These are phyloP conservation scores for Bagarius yarrelli DNA, from an alignment of 2,113 vertebrate genomes.

Conservation along the genomic window DNA sequence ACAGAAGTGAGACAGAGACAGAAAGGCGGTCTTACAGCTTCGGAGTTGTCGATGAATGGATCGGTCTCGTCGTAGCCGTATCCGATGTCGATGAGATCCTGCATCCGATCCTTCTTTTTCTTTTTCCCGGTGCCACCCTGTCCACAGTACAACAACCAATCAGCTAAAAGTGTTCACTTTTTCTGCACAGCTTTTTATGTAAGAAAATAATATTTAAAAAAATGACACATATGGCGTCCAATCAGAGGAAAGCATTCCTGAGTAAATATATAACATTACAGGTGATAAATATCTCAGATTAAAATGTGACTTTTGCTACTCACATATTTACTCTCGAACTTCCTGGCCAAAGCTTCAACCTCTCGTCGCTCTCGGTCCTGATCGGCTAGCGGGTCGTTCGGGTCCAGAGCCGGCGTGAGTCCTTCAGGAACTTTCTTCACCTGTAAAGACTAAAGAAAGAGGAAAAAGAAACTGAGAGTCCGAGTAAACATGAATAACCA, in stretches of 20 bases:
- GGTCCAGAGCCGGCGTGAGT: conserved; percentile 68
- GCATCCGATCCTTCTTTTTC: conserved; percentile 91
- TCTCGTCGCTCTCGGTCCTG: conserved; percentile 84
- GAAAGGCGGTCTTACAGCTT: conserved; percentile 83
- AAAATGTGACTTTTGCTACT: conserved; percentile 58
- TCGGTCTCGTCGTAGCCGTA: conserved; percentile 96
- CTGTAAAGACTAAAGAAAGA: conserved; percentile 36
- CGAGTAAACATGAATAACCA: background rate
- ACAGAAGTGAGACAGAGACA: background rate
- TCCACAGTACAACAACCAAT: background rate
- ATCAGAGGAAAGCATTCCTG: background rate
- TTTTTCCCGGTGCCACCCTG: conserved; percentile 81
- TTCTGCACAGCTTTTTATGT: no score
- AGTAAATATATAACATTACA: background rate
- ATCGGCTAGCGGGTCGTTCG: conserved; percentile 85
- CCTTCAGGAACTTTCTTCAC: conserved; percentile 63
- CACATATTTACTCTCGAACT: conserved; percentile 98
- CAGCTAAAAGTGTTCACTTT: background rate
- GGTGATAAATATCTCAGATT: background rate
- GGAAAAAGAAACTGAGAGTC: background rate
- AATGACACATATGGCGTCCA: background rate
- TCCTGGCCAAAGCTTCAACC: conserved; percentile 90
- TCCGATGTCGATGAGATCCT: conserved; percentile 97
- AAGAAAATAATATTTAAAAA: no score
- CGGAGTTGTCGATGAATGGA: conserved; percentile 98